Conservation (phyloP, 2,113 vertebrate species). For the Pseudopodoces humilis region DNA sequence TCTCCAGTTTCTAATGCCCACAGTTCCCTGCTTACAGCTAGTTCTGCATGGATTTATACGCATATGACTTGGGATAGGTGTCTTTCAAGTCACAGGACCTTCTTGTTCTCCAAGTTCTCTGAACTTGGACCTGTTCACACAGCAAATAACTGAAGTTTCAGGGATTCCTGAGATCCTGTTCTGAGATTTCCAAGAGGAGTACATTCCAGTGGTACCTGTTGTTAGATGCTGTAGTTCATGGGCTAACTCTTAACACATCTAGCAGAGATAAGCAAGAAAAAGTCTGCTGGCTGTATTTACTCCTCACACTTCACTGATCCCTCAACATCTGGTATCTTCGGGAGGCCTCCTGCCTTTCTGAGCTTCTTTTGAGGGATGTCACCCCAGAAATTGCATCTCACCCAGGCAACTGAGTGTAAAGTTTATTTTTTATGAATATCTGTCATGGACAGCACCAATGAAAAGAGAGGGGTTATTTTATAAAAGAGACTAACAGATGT, state of each 20-base stretch:
- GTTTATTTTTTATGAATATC: not conserved
- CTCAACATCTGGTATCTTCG: not conserved
- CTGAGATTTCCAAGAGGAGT: not conserved
- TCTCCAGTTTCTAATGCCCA: not conserved
- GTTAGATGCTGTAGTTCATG: not conserved
- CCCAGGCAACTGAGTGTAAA: not conserved
- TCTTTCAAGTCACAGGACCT: not conserved
- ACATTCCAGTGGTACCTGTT: not conserved
- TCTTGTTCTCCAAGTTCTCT: not conserved
- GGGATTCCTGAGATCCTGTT: not conserved
- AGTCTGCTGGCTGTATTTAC: not conserved
- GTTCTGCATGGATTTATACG: not conserved
- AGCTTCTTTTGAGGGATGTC: not conserved
- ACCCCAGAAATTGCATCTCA: not conserved
- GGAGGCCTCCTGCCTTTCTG: not conserved
- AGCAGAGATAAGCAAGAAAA: not conserved
- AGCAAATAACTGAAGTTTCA: not conserved
- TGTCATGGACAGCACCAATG: not conserved
- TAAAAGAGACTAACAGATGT: not conserved
- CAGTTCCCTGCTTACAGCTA: not conserved
- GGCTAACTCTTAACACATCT: not conserved
- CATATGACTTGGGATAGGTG: fast-evolving
- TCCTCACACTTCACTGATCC: not conserved
- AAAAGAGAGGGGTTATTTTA: not conserved
- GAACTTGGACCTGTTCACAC: not conserved